phyloP scores from a whole-genome alignment of 2,888 invertebrate genomes.

The Tachystola acroxantha region DNA sequence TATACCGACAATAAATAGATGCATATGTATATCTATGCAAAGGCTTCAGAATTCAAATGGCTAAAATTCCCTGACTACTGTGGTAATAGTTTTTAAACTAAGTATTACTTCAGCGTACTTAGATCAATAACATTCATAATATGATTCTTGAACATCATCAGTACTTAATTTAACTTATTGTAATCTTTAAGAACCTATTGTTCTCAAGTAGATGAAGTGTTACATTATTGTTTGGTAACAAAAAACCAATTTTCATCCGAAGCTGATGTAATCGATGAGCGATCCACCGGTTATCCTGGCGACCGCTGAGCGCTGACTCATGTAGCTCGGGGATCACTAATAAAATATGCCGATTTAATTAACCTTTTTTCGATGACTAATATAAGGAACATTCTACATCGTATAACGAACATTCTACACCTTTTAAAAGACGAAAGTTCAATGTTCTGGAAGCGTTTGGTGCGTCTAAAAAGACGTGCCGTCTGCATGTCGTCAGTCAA shows the following conservation, averaged over 20 bases:
- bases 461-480: conserved; percentile 30
- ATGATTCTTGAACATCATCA: no score
- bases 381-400: conserved; percentile 26
- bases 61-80: no score
- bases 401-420: conserved; percentile 26
- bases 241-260: conserved; percentile 10
- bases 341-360: conserved; percentile 47
- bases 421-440: conserved; percentile 16
- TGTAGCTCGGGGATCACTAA: conserved; percentile 24
- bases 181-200: no score
- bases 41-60: no score
- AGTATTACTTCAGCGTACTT: no score
- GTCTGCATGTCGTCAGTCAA: conserved; percentile 38
- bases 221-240: neutral
- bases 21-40: no score
- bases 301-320: conserved; percentile 46
- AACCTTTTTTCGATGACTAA: conserved; percentile 56
- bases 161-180: no score
- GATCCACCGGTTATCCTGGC: conserved; percentile 50
- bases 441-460: conserved; percentile 8
- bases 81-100: no score
- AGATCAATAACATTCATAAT: no score
- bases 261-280: conserved; percentile 53
- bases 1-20: no score
- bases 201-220: no score